Evolutionary conservation across 2,888 invertebrate species (phyloP).

Genomic region (Bugula neritina): DNA sequence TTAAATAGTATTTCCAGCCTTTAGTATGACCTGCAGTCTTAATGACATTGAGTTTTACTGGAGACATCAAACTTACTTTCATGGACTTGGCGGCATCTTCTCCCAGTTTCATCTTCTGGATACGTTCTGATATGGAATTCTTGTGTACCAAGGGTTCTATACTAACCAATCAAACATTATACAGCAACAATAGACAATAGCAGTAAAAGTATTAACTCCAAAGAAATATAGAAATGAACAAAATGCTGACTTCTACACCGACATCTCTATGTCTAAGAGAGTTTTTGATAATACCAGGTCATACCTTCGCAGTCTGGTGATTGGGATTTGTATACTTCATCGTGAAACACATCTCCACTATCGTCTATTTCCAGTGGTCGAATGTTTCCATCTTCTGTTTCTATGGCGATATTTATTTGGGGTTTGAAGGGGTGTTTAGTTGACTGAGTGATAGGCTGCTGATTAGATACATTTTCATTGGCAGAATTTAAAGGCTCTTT

Average conservation of each 20-base stretch:
- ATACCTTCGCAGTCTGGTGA: background rate
- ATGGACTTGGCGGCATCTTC: slow-evolving; percentile 6
- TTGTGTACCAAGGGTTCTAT: background rate
- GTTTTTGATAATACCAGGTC: too few relatives aligned
- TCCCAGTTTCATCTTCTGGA: slow-evolving; percentile 13
- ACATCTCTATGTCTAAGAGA: too few relatives aligned
- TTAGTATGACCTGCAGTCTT: too few relatives aligned
- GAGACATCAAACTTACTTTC: too few relatives aligned
- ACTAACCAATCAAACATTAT: background rate
- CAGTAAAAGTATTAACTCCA: too few relatives aligned
- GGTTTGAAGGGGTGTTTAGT: background rate
- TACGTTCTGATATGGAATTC: slow-evolving; percentile 4
- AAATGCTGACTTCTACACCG: too few relatives aligned
- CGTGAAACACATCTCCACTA: background rate
- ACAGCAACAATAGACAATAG: background rate
- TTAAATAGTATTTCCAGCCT: too few relatives aligned
- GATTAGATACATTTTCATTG: background rate
- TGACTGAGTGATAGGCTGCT: background rate
- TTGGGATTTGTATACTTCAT: background rate
- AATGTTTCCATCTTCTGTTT: background rate
- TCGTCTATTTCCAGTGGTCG: slow-evolving; percentile 17
- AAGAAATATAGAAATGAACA: too few relatives aligned
- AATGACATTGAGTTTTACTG: too few relatives aligned
- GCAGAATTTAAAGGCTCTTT: background rate
- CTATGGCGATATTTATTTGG: slow-evolving; percentile 20